Evolutionary conservation across 2,113 vertebrate species (phyloP), one percentile per base, ranked within the genome.

Genomic region (Rhea pennata): DNA sequence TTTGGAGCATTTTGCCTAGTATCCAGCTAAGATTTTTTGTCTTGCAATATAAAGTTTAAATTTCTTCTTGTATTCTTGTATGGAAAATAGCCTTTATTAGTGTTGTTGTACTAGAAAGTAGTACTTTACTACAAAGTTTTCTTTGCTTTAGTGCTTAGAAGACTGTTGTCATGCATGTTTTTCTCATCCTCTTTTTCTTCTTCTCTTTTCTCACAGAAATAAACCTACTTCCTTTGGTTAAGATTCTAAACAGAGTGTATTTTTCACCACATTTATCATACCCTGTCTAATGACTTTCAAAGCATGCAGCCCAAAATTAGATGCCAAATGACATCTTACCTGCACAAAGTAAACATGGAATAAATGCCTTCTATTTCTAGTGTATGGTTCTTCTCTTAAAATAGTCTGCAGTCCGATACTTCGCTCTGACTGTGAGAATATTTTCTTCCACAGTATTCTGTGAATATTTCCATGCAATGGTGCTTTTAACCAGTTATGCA

Each of bases 361-460:
- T 82, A 87, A 78, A 82, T 81, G 22, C 66, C 62, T 75, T 74
- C 90, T 78, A 10, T 67, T 89, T 54, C 65, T 64, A 29, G 15
- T 36, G 72, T 48, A 20, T 1, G 0, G 58, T 65, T 48, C 72
- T 61, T 46, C 87, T 64, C 61, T 33, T 23, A 50, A 19, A 64
- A 46, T 64, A 84, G 23, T 12, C 81, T 84, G 9, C 65, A 5
- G 2, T 84, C 73, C 81, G 65, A 62, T 54, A 56, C 56, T 87
- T 72, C 62, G 12, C 61, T 51, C 40, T 42, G 26, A 87, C 87
- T 96, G 87, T 87, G 92, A 93, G 85, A 71, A 93, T 40, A 51
- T 87, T 91, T 93, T 90, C n/a, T 58, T 67, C 53, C 19, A 3
- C n/a, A 29, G 74, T 44, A 61, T 46, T 84, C 61, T 42, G 29